A percentile compares a stretch with the other conserved stretches of the same genome.
Conservation (phyloP, 2,797 vertebrate genomes). For the Melanotaenia parkinsoni region DNA sequence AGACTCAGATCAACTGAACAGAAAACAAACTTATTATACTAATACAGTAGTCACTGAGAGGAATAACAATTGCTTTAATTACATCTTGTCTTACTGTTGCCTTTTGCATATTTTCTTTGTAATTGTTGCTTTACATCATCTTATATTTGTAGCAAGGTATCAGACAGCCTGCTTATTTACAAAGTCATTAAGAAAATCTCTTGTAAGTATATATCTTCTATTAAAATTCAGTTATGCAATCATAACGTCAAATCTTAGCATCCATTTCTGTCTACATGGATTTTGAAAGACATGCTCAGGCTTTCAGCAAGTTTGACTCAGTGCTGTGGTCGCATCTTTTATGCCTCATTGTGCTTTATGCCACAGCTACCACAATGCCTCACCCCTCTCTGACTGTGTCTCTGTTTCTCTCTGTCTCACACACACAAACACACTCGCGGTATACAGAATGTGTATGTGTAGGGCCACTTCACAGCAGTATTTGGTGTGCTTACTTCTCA, state of each 20-base stretch:
- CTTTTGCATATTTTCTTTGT: not conserved
- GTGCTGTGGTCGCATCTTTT: conserved; percentile 54
- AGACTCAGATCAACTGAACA: not conserved
- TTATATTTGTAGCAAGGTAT: not conserved
- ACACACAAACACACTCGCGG: conserved; percentile 2
- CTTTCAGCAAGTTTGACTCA: conserved; percentile 23
- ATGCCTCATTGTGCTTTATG: conserved; percentile 38
- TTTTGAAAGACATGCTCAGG: not conserved
- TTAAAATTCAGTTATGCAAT: not conserved
- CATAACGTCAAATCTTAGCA: not conserved
- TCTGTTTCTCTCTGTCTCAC: not conserved
- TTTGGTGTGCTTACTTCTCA: conserved; percentile 21
- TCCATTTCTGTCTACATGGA: not conserved
- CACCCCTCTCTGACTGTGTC: conserved; percentile 12
- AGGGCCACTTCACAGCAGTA: conserved; percentile 42
- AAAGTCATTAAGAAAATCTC: not conserved
- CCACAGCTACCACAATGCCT: conserved; percentile 64
- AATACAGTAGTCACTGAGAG: not conserved
- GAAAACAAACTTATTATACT: too few relatives aligned
- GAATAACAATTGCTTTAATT: not conserved
- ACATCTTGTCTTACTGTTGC: not conserved
- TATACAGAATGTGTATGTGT: not conserved
- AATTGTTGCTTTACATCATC: not conserved
- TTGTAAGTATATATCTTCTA: not conserved
- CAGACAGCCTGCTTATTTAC: not conserved